These are phyloP conservation scores for Acrocephalus arundinaceus DNA, from an alignment of 2,113 vertebrate species.

Conservation along the genomic window DNA sequence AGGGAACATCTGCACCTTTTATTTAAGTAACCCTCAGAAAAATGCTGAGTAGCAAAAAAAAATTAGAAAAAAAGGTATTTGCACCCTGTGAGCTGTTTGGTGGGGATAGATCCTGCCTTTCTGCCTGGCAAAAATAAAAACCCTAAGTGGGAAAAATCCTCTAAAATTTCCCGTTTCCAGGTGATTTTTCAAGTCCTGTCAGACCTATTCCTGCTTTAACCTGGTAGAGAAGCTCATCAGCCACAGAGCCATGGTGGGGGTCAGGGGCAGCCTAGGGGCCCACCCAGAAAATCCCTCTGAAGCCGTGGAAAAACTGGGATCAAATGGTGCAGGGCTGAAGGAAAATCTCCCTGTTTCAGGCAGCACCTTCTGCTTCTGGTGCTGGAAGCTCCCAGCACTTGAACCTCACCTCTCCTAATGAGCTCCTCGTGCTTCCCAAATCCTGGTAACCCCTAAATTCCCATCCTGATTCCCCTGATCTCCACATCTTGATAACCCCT, in stretches of 20 bases:
- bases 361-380: not conserved
- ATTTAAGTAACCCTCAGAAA: not conserved
- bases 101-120: not conserved
- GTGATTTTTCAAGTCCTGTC: not conserved
- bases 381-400: not conserved
- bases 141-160: not conserved
- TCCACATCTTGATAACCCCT: too few relatives aligned
- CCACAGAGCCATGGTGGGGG: rapidly evolving
- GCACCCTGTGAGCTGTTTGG: not conserved
- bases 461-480: not conserved
- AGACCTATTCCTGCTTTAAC: rapidly evolving
- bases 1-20: not conserved
- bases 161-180: not conserved
- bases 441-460: not conserved
- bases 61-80: not conserved
- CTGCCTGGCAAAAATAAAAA: not conserved
- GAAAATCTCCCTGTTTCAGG: not conserved
- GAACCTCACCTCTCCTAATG: not conserved
- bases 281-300: not conserved
- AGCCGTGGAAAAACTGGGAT: not conserved
- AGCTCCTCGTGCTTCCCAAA: not conserved
- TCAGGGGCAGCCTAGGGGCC: not conserved
- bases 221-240: not conserved
- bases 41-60: not conserved
- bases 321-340: not conserved